Conservation (phyloP, 2,888 invertebrate genomes). For the Imbricaverruca yamaguchii region DNA sequence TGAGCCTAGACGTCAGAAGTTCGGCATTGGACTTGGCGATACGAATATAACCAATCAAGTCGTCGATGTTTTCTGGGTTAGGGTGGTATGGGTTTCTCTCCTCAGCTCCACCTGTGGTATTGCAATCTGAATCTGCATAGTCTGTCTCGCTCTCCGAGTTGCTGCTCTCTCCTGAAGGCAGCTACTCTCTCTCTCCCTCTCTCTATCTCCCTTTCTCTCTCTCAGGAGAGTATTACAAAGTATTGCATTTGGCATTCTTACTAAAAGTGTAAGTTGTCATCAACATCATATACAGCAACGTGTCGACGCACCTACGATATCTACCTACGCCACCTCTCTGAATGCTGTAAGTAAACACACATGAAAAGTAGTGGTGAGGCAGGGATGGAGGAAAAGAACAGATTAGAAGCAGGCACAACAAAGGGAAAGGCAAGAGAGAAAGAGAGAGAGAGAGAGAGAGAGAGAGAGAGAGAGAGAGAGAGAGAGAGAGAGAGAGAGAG, state of each 20-base stretch:
- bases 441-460: slow-evolving; percentile 19
- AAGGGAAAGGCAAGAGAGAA: slow-evolving; percentile 23
- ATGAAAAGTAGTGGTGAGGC: too few species aligned
- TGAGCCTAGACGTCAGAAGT: slow-evolving; percentile 24
- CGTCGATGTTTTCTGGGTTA: slow-evolving; percentile 11
- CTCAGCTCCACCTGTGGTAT: background rate
- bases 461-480: slow-evolving; percentile 10
- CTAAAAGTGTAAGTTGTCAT: too few species aligned
- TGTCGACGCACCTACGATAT: too few species aligned
- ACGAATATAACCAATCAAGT: slow-evolving; percentile 20
- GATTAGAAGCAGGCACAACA: background rate
- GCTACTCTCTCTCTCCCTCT: background rate
- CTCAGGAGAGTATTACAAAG: too few species aligned
- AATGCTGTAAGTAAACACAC: too few species aligned
- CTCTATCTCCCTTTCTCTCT: too few species aligned
- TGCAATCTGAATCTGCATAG: slow-evolving; percentile 21
- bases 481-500: slow-evolving; percentile 5
- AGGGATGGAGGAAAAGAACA: too few species aligned
- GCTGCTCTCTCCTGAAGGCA: slow-evolving; percentile 10
- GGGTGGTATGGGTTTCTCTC: slow-evolving; percentile 24
- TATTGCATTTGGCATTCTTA: too few species aligned
- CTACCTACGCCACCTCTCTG: too few species aligned
- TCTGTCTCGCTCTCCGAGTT: background rate
- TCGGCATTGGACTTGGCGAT: slow-evolving; percentile 24
- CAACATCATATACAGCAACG: too few species aligned